phyloP scores from a whole-genome alignment of 2,888 invertebrate species.

The Volucella inanis region DNA sequence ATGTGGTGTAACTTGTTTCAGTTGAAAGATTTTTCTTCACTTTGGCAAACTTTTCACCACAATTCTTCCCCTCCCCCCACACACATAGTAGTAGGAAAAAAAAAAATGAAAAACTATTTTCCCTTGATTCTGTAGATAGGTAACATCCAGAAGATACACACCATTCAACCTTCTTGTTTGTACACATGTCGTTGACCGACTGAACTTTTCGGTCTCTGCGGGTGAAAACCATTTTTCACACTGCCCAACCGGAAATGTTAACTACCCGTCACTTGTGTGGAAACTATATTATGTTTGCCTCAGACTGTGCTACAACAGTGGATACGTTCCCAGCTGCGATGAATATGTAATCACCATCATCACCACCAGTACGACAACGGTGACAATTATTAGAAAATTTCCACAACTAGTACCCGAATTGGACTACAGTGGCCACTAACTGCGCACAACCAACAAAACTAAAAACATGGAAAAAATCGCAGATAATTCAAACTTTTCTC shows the following conservation, averaged over 20 bases:
- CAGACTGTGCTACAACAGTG: neutral
- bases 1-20: constrained; percentile 33
- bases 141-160: neutral
- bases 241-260: constrained; percentile 63
- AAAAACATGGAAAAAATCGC: neutral
- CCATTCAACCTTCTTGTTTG: neutral
- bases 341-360: constrained; percentile 33
- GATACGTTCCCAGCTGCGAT: neutral
- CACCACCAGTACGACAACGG: neutral
- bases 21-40: constrained; percentile 29
- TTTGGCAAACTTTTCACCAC: neutral
- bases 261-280: constrained; percentile 55
- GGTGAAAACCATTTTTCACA: constrained; percentile 65
- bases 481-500: too few relatives aligned
- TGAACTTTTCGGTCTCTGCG: constrained; percentile 66
- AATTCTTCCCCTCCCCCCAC: neutral
- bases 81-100: neutral
- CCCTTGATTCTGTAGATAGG: constrained; percentile 20
- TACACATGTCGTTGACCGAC: constrained; percentile 54
- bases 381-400: constrained; percentile 60
- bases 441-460: neutral
- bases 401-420: neutral
- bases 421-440: neutral
- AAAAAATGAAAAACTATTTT: constrained; percentile 4
- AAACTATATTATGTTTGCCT: constrained; percentile 13